Base-by-base conservation (phyloP, 2,113 vertebrate genomes). In the Forbesichthys papilliferus region DNA sequence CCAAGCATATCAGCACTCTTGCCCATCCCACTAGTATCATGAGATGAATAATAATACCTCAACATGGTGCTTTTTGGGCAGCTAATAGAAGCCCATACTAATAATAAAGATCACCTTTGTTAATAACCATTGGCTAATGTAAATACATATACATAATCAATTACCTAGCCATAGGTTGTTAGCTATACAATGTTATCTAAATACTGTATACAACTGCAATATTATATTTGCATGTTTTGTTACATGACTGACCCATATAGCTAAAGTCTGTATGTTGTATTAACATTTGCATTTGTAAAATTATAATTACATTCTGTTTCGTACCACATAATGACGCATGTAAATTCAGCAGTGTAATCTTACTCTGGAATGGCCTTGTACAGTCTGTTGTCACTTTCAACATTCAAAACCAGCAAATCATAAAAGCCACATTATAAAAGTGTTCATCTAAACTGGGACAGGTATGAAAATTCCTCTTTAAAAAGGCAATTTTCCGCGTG, bases 41-140 rank as follows among this genome's bases (percentile, higher is more conserved):
- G 83, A 87, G 74, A 75, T 74, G 79, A 85, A 79, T 74, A 85
- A 86, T 84, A 83, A 74, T 68, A 82, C 72, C 84, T 75, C 71
- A 77, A 78, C 67, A 62, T 79, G 81, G 84, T 42, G 36, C 36
- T 6, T 42, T 42, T 84, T 76, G 73, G 74, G 74, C 34, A 33
- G 77, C 60, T 79, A 87, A 86, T 67, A 55, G 77, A 70, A 67
- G 80, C 71, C 77, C 81, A 71, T 87, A 85, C 49, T 83, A 78
- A 86, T 82, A 77, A 73, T 58, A 63, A 64, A 66, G 68, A 61
- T 79, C 81, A 27, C 27, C 27, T 27, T 27, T 27, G 27, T 27
- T 27, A 27, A 27, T 27, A 27, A 27, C 27, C 27, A 27, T 27
- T 27, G 27, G 27, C 27, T 27, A 27, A 27, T 27, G 27, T 27